A percentile compares a stretch with the other conserved stretches of the same genome.
Conservation (phyloP, 2,888 invertebrate genomes). For the Odontocolon sp. region DNA sequence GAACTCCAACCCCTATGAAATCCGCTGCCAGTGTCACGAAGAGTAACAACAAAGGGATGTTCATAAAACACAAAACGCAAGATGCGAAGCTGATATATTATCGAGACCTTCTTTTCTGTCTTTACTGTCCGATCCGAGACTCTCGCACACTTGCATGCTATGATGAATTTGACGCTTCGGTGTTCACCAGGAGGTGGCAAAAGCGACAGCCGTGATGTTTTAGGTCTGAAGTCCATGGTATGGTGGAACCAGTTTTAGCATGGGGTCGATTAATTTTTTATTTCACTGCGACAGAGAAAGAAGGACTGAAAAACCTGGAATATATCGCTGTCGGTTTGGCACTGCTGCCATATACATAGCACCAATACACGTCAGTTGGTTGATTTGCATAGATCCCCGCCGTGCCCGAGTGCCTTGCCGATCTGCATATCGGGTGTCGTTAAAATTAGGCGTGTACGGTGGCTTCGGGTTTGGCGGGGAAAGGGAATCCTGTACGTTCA, state of each 20-base stretch:
- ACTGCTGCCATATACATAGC: constrained; percentile 11
- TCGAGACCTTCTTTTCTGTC: constrained; percentile 31
- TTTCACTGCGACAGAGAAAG: constrained; percentile 40
- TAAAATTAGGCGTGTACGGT: constrained; percentile 76
- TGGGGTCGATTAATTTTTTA: constrained; percentile 35
- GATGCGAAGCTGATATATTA: constrained; percentile 45
- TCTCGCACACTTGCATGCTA: constrained; percentile 38
- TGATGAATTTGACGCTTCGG: constrained; percentile 25
- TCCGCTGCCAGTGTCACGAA: constrained; percentile 1
- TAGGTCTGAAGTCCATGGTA: constrained; percentile 14
- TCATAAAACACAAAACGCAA: constrained; percentile 25
- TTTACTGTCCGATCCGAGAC: constrained; percentile 22
- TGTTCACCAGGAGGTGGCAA: constrained; percentile 27
- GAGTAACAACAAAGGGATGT: constrained; percentile 19
- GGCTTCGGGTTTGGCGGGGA: constrained; percentile 44
- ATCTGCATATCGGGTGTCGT: constrained; percentile 80
- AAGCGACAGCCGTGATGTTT: constrained; percentile 37
- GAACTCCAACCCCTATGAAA: constrained; percentile 25
- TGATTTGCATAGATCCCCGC: constrained; percentile 78
- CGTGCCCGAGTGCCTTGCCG: constrained; percentile 65
- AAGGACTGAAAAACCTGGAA: constrained; percentile 3
- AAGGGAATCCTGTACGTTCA: constrained; percentile 12
- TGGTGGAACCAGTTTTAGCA: constrained; percentile 51
- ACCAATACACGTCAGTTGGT: constrained; percentile 53
- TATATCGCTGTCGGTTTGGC: constrained; percentile 44